Base-by-base conservation (phyloP, 2,797 vertebrate genomes). In the Spinus pinus region DNA sequence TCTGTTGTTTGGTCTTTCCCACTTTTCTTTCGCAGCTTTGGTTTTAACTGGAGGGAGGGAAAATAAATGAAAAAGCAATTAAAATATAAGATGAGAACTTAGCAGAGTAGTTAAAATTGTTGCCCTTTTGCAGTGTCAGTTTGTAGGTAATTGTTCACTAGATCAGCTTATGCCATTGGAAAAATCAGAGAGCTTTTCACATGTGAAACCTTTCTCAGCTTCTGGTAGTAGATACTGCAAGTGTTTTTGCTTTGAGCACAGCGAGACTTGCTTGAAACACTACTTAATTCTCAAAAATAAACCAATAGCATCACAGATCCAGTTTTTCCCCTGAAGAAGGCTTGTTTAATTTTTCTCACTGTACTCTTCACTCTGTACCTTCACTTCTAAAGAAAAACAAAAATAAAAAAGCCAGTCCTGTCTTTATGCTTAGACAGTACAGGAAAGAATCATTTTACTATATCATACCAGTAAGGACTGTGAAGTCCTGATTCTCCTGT, bases 11-110 rank as follows among this genome's bases (percentile, higher is more conserved):
- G 75, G 33, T 91, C 93, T 22, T 64, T 96, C 72, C 69, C 53
- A 35, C 61, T 97, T 74, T 80, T 94, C 91, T 92, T 93, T 58
- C 56, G 74, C 71, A 74, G 35, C 44, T 95, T 97, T 61, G 54
- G 35, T 96, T 98, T 98, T 90, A 96, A 88, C 98, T 98, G 90
- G 65, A 88, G 37, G 47, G 54, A 93, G 49, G 42, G 16, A 64
- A 84, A 70, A 88, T 27, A 81, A 67, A 80, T 46, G 21, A 35
- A 64, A 77, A 71, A 58, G 4, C 1, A 4, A 56, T 79, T 79
- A 67, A 83, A 83, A 81, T 39, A 25, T 5, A 47, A 58, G 44
- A 51, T 88, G 66, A 62, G 51, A 30, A 94, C 6, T 27, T 50
- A 47, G 33, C 61, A 66, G 44, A 79, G n/a, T 49, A 77, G 41